Conservation (phyloP, 2,113 vertebrate genomes). For the Thalassarche chlororhynchos region DNA sequence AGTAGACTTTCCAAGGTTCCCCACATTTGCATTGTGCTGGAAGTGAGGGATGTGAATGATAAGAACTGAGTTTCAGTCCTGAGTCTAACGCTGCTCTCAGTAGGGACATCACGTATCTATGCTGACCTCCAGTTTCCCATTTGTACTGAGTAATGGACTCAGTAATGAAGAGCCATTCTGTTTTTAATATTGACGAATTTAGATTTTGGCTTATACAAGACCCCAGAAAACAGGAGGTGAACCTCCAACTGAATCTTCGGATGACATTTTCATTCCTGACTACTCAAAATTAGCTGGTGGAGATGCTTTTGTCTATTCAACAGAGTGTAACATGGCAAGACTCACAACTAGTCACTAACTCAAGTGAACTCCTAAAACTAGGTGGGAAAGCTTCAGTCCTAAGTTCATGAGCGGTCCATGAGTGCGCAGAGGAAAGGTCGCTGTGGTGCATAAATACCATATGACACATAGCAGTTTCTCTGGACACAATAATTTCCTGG, state of each 20-base stretch:
- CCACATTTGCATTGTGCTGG: neutral
- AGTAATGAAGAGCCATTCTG: neutral
- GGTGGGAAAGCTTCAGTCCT: neutral
- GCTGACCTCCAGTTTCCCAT: neutral
- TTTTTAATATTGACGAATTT: neutral
- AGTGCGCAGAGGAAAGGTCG: neutral
- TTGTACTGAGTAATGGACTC: neutral
- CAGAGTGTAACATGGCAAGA: neutral
- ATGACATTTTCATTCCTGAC: neutral
- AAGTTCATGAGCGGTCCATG: neutral
- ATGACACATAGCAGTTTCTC: neutral
- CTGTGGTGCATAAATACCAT: neutral
- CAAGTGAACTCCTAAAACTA: neutral
- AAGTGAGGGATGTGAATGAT: neutral
- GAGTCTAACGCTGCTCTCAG: neutral
- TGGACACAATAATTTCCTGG: neutral
- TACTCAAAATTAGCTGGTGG: neutral
- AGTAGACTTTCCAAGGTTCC: neutral
- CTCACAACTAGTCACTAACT: neutral
- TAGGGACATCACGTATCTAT: neutral
- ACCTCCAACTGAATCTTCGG: neutral
- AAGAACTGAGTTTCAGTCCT: neutral
- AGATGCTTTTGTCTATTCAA: neutral
- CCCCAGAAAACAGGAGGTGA: neutral
- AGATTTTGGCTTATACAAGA: neutral